Conservation (phyloP, 2,113 vertebrate genomes). For the Oplegnathus fasciatus region DNA sequence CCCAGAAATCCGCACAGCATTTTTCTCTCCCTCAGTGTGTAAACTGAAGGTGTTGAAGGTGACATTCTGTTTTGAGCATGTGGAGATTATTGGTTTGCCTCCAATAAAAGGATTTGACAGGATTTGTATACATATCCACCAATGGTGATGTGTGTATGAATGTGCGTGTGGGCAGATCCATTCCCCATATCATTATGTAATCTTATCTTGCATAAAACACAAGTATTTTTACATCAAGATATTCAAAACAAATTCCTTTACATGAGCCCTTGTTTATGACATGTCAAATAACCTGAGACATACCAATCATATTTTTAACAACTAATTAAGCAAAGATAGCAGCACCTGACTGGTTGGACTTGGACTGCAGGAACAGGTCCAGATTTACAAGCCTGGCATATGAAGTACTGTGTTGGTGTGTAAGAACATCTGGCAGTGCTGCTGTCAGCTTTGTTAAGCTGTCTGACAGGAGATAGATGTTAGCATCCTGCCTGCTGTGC, state of each 20-base stretch:
- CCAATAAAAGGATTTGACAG: background rate
- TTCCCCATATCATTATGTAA: background rate
- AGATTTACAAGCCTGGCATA: conserved; percentile 28
- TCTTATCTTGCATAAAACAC: background rate
- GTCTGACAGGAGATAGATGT: conserved; percentile 29
- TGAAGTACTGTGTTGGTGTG: background rate
- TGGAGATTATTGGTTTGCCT: conserved; percentile 12
- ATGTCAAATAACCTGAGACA: background rate
- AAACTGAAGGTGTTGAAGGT: conserved; percentile 17
- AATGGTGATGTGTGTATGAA: background rate
- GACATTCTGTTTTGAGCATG: conserved; percentile 23
- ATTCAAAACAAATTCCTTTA: background rate
- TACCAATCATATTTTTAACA: background rate
- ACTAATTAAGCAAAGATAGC: background rate
- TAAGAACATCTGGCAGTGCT: conserved; percentile 55
- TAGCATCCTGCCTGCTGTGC: conserved; percentile 16
- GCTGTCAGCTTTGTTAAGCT: conserved; percentile 41
- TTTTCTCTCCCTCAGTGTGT: background rate
- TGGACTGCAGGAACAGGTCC: conserved; percentile 24
- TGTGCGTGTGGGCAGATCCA: background rate
- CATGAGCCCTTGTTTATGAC: background rate
- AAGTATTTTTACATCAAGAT: background rate
- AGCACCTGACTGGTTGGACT: conserved; percentile 11
- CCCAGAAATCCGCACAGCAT: background rate
- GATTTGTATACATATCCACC: background rate